Percentiles rank a stretch among this genome's conserved stretches.
phyloP scores from a whole-genome alignment of 2,113 vertebrate genomes.

The Mormoops blainvillei region DNA sequence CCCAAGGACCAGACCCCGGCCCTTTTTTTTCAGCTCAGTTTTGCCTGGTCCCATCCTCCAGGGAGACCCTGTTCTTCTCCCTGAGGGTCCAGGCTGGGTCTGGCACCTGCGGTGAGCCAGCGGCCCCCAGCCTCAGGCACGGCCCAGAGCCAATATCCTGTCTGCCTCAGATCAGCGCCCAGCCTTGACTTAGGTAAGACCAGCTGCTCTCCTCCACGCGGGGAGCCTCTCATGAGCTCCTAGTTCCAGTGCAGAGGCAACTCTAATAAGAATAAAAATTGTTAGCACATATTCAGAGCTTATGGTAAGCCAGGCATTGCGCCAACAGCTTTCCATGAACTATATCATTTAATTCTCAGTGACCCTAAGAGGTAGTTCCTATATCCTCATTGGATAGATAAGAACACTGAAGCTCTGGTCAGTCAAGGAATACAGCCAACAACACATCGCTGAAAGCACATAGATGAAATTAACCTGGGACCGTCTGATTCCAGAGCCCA shows the following conservation, averaged over 20 bases:
- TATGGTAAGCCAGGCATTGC: neutral
- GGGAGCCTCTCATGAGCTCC: neutral
- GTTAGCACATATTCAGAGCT: neutral
- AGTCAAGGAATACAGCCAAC: neutral
- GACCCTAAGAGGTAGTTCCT: neutral
- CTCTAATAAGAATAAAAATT: neutral
- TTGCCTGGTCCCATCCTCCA: neutral
- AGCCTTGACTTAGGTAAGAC: neutral
- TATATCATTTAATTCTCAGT: neutral
- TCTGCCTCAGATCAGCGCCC: neutral
- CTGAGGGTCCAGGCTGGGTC: neutral
- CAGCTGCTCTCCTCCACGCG: neutral
- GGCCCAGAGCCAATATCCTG: neutral
- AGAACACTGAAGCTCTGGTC: neutral
- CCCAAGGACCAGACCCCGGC: neutral
- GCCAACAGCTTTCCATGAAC: neutral
- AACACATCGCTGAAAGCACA: neutral
- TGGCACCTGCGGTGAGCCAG: neutral
- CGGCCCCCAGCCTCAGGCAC: neutral
- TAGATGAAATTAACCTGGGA: neutral
- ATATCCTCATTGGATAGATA: neutral
- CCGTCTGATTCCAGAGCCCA: neutral
- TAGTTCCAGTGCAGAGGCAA: neutral
- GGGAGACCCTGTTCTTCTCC: neutral
- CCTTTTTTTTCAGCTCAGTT: neutral